phyloP scores from a whole-genome alignment of 2,113 vertebrate genomes.

The Muscicapa adusta region DNA sequence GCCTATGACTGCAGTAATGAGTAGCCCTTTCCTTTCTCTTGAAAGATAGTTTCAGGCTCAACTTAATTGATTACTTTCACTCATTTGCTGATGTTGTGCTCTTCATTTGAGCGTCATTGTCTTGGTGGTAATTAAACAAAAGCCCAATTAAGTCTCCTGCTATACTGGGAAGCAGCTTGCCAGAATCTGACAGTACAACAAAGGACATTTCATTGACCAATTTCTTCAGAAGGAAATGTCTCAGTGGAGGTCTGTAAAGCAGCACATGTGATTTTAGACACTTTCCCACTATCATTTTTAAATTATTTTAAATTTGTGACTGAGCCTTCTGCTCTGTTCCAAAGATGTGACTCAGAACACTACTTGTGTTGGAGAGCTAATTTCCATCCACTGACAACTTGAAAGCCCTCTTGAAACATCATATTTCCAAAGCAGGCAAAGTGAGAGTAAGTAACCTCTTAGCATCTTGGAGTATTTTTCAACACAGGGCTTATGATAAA shows the following conservation, averaged over 20 bases:
- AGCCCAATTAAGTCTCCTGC: not conserved
- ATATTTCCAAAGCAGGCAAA: not conserved
- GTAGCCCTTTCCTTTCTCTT: not conserved
- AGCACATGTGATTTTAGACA: not conserved
- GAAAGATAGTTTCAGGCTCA: not conserved
- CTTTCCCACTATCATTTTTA: not conserved
- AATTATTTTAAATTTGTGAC: conserved; percentile 2
- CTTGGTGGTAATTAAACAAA: conserved; percentile 44
- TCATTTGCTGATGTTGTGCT: not conserved
- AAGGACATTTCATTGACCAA: conserved; percentile 2
- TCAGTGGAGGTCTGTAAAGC: conserved; percentile 15
- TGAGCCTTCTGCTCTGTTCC: not conserved
- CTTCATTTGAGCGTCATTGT: not conserved
- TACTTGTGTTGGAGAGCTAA: not conserved
- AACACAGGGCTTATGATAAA: not conserved
- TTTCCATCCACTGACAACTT: not conserved
- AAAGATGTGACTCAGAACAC: not conserved
- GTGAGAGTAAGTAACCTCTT: not conserved
- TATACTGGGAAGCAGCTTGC: conserved; percentile 6
- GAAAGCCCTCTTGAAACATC: not conserved
- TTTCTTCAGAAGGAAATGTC: conserved; percentile 9
- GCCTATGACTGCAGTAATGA: not conserved
- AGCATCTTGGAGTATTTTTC: not conserved
- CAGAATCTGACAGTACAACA: conserved; percentile 36
- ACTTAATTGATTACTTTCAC: conserved; percentile 29